Evolutionary conservation across 2,888 invertebrate genomes (phyloP).

Genomic region (Agrotis exclamationis): DNA sequence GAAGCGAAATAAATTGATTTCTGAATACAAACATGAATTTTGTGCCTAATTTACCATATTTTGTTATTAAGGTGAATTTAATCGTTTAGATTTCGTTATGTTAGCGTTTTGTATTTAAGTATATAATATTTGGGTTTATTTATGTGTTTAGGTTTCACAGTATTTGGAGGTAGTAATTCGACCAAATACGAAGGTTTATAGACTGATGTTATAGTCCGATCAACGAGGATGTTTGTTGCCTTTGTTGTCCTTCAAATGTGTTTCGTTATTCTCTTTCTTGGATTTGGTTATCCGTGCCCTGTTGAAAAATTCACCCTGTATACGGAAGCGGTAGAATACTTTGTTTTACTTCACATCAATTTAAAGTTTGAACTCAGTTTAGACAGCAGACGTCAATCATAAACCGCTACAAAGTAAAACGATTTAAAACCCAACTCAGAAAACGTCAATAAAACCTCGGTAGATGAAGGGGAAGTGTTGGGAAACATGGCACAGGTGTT

Average conservation of each 20-base stretch:
- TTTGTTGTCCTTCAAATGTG: too few relatives aligned
- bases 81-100: neutral
- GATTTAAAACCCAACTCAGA: constrained; percentile 56
- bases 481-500: constrained; percentile 79
- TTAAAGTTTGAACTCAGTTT: constrained; percentile 14
- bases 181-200: too few relatives aligned
- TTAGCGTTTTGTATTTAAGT: constrained; percentile 1
- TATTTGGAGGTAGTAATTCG: neutral
- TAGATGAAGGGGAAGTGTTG: constrained; percentile 66
- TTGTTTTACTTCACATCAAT: constrained; percentile 22
- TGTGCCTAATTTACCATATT: constrained; percentile 15
- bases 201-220: too few relatives aligned
- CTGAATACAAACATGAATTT: constrained; percentile 22
- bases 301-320: neutral
- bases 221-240: too few relatives aligned
- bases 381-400: constrained; percentile 52
- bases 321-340: neutral
- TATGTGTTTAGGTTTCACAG: neutral
- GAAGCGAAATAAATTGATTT: constrained; percentile 41
- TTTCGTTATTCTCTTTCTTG: too few relatives aligned
- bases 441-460: constrained; percentile 57
- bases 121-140: neutral
- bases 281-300: too few relatives aligned
- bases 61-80: neutral
- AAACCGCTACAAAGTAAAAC: constrained; percentile 47